phyloP scores from a whole-genome alignment of 2,888 invertebrate species.

The Trichogramma evanescens region DNA sequence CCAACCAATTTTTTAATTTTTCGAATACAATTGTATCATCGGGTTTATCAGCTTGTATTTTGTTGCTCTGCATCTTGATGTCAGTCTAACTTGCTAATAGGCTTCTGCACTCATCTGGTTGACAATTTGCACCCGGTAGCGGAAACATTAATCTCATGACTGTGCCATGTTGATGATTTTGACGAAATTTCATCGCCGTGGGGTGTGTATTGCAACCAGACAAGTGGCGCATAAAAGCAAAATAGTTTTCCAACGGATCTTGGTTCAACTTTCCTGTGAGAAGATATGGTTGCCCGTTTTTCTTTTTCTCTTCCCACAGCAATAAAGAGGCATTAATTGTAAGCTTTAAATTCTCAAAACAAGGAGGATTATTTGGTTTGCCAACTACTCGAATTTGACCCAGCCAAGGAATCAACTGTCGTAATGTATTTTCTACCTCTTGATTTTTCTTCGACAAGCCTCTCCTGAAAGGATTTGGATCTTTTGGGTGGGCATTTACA shows the following conservation, averaged over 20 bases:
- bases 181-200: constrained; percentile 20
- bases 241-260: constrained; percentile 28
- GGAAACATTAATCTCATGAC: background rate
- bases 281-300: constrained; percentile 19
- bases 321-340: constrained; percentile 23
- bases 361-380: constrained; percentile 22
- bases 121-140: background rate
- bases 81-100: background rate
- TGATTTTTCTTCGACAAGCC: constrained; percentile 10
- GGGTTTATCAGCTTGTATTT: background rate
- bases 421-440: constrained; percentile 16
- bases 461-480: constrained; percentile 15
- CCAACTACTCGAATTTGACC: constrained; percentile 8
- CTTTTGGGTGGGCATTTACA: constrained; percentile 19
- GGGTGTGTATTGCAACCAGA: constrained; percentile 26
- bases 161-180: constrained; percentile 22
- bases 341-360: constrained; percentile 24
- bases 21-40: background rate
- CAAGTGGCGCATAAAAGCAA: constrained; percentile 24
- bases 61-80: background rate
- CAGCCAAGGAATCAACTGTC: constrained; percentile 5
- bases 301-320: constrained; percentile 24
- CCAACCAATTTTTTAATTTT: background rate
- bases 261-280: constrained; percentile 24
- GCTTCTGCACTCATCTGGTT: background rate